A percentile compares a stretch with the other conserved stretches of the same genome.
These are phyloP conservation scores for Gymnocypris eckloni DNA, from an alignment of 2,797 vertebrate genomes.

Conservation along the genomic window DNA sequence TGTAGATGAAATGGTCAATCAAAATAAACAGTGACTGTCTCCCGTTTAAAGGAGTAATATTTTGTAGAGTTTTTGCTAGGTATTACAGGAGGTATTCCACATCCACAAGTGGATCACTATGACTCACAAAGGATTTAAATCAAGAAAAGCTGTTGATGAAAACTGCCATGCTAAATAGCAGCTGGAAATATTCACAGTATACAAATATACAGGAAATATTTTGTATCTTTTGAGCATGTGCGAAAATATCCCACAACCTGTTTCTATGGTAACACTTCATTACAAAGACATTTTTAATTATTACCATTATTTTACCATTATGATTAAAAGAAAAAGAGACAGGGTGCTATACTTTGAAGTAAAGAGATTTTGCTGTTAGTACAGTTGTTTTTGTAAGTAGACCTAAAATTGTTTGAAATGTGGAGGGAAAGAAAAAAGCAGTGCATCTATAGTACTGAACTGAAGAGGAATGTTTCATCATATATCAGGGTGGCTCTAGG, in stretches of 20 bases:
- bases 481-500: constrained; percentile 55
- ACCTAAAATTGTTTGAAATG: constrained; percentile 15
- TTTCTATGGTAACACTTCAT: constrained; percentile 83
- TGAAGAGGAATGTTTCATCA: constrained; percentile 54
- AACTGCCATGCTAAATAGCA: constrained; percentile 42
- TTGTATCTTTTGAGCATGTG: constrained; percentile 57
- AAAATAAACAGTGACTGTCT: neutral
- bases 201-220: constrained; percentile 55
- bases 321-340: constrained; percentile 75
- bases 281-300: constrained; percentile 68
- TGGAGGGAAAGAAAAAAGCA: constrained; percentile 14
- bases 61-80: neutral
- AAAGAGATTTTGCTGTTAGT: constrained; percentile 21
- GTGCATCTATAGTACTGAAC: neutral
- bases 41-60: neutral
- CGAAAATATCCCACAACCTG: constrained; percentile 66
- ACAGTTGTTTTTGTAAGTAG: constrained; percentile 15
- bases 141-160: constrained; percentile 30
- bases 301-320: constrained; percentile 66
- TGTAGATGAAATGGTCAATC: neutral
- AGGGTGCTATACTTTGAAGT: constrained; percentile 34
- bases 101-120: constrained; percentile 27
- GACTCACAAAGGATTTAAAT: constrained; percentile 19
- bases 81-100: neutral
- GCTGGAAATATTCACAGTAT: constrained; percentile 52